Base-by-base conservation (phyloP, 2,888 invertebrate genomes). In the Siphonodentalium dalli region DNA sequence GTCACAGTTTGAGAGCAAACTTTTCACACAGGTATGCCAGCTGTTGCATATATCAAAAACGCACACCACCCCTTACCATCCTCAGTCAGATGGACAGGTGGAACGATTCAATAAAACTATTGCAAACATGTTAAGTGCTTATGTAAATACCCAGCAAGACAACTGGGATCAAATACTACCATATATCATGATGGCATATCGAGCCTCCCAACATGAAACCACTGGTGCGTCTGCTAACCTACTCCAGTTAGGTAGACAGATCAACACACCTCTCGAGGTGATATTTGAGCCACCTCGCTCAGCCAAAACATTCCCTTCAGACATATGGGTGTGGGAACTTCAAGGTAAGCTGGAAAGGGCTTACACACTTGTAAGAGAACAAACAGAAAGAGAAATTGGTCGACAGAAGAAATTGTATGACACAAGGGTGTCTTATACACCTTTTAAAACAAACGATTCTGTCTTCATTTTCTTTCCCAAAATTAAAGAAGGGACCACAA, bases 21-120 rank as follows among this genome's bases (percentile, higher is more conserved):
- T 58, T 7, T 54, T 50, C 21, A 38, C 50, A 54, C 44, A 54
- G 26, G 29, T 46, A 18, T 54, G 58, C 26, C 27, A 15, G 8
- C 21, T 54, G 7, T 21, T 58, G 23, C 47, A 47, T 2, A 46
- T 54, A 9, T 27, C 49, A 26, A 50, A 54, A 29, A 57, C 52
- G 2, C 29, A 48, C 48, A 54, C 39, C 31, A 45, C 33, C 11
- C 26, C 33, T 20, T 23, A 42, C 18, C 52, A 52, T 26, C 52
- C 45, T 20, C 24, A 44, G 26, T 39, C 45, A 13, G 50, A 50
- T 37, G 55, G 50, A 28, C 37, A 50, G 42, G 35, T 55, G 24
- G 50, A 50, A 41, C 15, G 50, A 18, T 38, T 23, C 24, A n/a
- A n/a, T n/a, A 11, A 18, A 18, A 37, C 37, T n/a, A 13, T 37